Percentiles rank a stretch among this genome's conserved stretches.
Evolutionary conservation across 2,113 vertebrate genomes (phyloP).

Genomic region (Natator depressus): DNA sequence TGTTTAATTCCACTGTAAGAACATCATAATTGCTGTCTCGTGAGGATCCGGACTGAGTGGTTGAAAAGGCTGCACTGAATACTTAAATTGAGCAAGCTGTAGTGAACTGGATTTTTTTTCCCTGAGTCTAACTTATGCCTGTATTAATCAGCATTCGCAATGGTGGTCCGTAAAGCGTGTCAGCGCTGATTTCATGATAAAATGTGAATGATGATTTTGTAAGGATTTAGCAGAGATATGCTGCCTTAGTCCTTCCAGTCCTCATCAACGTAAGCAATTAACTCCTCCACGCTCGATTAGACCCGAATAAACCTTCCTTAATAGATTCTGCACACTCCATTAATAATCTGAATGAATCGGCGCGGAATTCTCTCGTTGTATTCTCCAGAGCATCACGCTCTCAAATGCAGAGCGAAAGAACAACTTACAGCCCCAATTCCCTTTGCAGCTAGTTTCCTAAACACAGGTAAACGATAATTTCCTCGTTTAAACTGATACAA

Average conservation of each 20-base stretch:
- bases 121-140: neutral
- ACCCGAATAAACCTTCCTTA: conserved; percentile 73
- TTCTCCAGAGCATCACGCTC: conserved; percentile 13
- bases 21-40: neutral
- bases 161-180: conserved; percentile 53
- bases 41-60: neutral
- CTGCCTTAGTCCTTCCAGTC: conserved; percentile 60
- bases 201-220: conserved; percentile 69
- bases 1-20: neutral
- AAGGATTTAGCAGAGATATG: conserved; percentile 53
- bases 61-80: neutral
- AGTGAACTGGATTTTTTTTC: neutral
- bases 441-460: conserved; percentile 38
- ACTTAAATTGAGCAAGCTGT: neutral
- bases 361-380: conserved; percentile 31
- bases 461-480: conserved; percentile 12
- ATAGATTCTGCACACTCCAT: conserved; percentile 78
- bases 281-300: conserved; percentile 80
- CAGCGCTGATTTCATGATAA: conserved; percentile 60
- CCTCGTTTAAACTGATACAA: conserved; percentile 20
- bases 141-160: neutral
- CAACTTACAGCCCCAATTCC: neutral
- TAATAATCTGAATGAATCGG: conserved; percentile 64
- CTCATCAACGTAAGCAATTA: conserved; percentile 80
- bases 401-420: neutral